A percentile compares a stretch with the other conserved stretches of the same genome.
phyloP scores from a whole-genome alignment of 2,797 vertebrate genomes.

The Fundulus diaphanus region DNA sequence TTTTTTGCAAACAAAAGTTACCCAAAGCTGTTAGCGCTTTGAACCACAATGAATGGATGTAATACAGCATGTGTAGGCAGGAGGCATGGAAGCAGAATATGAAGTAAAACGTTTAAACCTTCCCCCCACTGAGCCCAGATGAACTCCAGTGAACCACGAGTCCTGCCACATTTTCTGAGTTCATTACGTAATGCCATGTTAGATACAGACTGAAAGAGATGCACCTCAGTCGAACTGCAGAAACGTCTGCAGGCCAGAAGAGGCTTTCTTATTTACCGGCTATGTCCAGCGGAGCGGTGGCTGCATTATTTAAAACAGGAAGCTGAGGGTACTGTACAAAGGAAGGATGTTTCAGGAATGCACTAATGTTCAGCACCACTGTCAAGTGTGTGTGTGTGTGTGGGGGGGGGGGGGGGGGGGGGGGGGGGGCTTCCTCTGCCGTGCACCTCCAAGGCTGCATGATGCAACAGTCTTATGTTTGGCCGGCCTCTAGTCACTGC shows the following conservation, averaged over 20 bases:
- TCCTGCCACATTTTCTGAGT: constrained; percentile 10
- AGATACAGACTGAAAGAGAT: constrained; percentile 39
- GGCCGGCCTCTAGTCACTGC: constrained; percentile 34
- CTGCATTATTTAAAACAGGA: constrained; percentile 62
- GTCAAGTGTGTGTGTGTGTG: no score
- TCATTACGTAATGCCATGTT: constrained; percentile 60
- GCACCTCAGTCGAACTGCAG: constrained; percentile 26
- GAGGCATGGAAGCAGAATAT: constrained; percentile 1
- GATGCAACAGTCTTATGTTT: constrained; percentile 21
- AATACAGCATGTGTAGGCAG: neutral
- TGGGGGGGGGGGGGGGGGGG: no score
- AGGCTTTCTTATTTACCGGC: constrained; percentile 39
- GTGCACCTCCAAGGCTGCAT: constrained; percentile 39
- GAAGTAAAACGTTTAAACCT: neutral
- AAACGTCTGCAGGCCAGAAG: constrained; percentile 31
- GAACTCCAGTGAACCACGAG: constrained; percentile 25
- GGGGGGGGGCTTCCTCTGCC: constrained; percentile 54
- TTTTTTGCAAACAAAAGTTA: neutral
- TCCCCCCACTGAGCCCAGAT: constrained; percentile 1
- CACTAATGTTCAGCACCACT: constrained; percentile 26
- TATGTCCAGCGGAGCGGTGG: constrained; percentile 9
- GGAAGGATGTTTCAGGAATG: constrained; percentile 64
- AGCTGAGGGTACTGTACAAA: constrained; percentile 51
- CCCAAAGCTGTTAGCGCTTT: neutral
- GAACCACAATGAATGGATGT: neutral